A percentile compares a stretch with the other conserved stretches of the same genome.
Evolutionary conservation across 2,888 invertebrate genomes (phyloP).

Genomic region (Augochlorella aurata): DNA sequence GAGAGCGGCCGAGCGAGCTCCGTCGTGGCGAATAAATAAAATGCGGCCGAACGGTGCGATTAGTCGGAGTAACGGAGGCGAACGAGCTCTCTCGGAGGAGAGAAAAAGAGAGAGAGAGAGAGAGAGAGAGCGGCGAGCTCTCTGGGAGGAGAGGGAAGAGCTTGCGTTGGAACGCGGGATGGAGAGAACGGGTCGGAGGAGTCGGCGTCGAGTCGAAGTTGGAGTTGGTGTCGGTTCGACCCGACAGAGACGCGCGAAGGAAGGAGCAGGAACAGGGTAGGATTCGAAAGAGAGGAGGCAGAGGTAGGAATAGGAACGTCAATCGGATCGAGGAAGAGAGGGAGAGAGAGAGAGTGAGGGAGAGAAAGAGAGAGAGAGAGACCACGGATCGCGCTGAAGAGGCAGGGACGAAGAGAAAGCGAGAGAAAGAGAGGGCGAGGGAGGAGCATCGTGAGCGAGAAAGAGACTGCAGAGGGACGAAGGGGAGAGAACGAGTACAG

Average conservation of each 20-base stretch:
- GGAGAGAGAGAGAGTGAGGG: constrained; percentile 9
- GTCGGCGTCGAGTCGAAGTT: background rate
- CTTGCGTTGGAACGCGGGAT: constrained; percentile 16
- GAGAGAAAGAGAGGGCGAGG: background rate
- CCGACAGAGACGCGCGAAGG: constrained; percentile 18
- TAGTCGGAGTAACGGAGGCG: constrained; percentile 45
- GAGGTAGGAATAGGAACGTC: constrained; percentile 25
- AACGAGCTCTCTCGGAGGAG: background rate
- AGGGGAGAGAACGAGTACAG: background rate
- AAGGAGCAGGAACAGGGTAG: constrained; percentile 25
- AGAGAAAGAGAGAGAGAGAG: background rate
- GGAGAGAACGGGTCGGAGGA: background rate
- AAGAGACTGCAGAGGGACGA: background rate
- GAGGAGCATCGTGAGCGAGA: background rate
- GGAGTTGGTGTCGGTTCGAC: constrained; percentile 4
- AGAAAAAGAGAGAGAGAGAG: background rate
- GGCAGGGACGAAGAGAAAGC: constrained; percentile 11
- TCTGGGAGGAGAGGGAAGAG: constrained; percentile 16
- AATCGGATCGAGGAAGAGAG: constrained; percentile 4
- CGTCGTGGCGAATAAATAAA: constrained; percentile 56
- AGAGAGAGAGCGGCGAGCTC: background rate
- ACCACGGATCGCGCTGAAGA: background rate
- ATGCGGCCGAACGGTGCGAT: constrained; percentile 51
- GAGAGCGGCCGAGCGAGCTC: constrained; percentile 25
- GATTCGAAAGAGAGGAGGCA: constrained; percentile 2